Conservation (phyloP, 30 jellyfish, hydroid and myxozoan genomes). For the Pseudorhiza aurosa region DNA sequence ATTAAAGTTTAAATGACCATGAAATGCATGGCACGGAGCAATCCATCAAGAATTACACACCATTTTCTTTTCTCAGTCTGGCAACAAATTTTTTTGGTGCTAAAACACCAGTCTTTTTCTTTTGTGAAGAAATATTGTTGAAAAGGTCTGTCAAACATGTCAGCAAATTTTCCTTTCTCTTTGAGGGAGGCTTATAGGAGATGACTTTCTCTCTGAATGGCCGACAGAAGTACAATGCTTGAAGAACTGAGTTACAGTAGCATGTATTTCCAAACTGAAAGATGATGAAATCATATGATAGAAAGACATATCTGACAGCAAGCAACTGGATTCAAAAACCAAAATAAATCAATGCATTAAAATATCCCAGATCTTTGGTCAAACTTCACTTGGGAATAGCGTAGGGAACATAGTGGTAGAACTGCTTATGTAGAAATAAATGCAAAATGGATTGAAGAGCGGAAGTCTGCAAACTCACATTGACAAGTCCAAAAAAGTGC, state of each 20-base stretch:
- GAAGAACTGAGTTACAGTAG: conserved; percentile 97
- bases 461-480: conserved; percentile 65
- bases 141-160: conserved; percentile 93
- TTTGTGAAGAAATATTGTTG: conserved; percentile 93
- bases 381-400: too few species aligned
- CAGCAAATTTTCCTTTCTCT: conserved; percentile 90
- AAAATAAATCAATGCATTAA: too few species aligned
- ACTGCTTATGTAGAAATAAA: too few species aligned
- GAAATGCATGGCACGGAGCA: too few species aligned
- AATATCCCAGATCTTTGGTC: too few species aligned
- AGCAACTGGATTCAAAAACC: too few species aligned
- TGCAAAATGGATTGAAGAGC: background rate
- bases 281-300: background rate
- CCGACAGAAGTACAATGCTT: conserved; percentile 96
- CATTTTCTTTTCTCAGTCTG: conserved; percentile 96
- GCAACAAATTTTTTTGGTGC: conserved; percentile 97
- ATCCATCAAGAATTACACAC: conserved; percentile 30
- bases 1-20: too few species aligned
- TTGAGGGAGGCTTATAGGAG: conserved; percentile 86
- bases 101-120: conserved; percentile 90
- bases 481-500: conserved; percentile 96
- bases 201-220: conserved; percentile 98
- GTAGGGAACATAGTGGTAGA: too few species aligned
- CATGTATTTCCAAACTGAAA: conserved; percentile 98
- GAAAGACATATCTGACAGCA: background rate